Percentiles rank a stretch among this genome's conserved stretches.
These are phyloP conservation scores for Limanda limanda DNA, from an alignment of 2,113 vertebrate species.

Conservation along the genomic window DNA sequence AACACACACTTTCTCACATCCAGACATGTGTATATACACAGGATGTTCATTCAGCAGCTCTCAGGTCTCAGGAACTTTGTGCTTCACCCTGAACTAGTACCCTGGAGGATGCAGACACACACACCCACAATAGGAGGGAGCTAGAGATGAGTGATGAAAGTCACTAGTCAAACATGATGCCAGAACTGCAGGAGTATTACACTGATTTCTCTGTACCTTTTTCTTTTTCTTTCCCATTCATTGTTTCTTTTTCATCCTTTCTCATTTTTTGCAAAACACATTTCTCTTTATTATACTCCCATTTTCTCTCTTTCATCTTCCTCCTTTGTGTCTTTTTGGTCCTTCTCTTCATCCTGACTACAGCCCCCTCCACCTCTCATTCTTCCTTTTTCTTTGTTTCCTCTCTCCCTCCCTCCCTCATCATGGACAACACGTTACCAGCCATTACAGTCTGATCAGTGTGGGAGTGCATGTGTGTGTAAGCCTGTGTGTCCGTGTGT, in stretches of 20 bases:
- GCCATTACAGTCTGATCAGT: constrained; percentile 40
- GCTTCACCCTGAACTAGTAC: constrained; percentile 35
- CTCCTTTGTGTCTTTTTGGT: too few relatives aligned
- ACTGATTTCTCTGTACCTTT: constrained; percentile 4
- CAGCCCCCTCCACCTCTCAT: neutral
- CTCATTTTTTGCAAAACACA: neutral
- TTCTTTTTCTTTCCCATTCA: neutral
- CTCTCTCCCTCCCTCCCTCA: neutral
- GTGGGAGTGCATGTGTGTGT: too few relatives aligned
- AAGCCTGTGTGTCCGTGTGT: neutral
- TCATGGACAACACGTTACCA: constrained; percentile 19
- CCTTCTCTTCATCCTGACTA: neutral
- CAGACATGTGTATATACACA: neutral
- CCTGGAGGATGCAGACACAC: too few relatives aligned
- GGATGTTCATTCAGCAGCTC: constrained; percentile 1
- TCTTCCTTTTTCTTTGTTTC: neutral
- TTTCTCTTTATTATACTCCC: neutral
- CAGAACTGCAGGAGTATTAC: too few relatives aligned
- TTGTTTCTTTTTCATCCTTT: constrained; percentile 5
- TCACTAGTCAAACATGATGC: too few relatives aligned
- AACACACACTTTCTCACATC: neutral
- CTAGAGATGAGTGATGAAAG: too few relatives aligned
- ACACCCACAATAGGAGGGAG: too few relatives aligned
- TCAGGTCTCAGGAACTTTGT: constrained; percentile 8
- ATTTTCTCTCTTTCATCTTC: neutral